Percentiles rank a stretch among this genome's conserved stretches.
Evolutionary conservation across 2,113 vertebrate genomes (phyloP).

Genomic region (Caracal caracal): DNA sequence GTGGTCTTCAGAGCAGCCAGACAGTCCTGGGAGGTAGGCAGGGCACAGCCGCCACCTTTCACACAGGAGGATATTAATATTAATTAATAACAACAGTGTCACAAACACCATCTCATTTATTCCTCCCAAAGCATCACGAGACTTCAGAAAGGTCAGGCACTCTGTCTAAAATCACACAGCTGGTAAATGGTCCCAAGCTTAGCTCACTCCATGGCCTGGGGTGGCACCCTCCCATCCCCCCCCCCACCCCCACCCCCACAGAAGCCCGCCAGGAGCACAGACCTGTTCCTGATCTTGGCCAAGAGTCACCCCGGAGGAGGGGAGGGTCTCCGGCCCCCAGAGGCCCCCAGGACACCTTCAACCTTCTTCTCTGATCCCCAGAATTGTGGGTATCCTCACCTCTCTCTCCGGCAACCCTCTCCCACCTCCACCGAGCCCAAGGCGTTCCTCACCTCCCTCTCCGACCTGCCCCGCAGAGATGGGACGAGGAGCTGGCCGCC

Average conservation of each 20-base stretch:
- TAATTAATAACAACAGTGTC: neutral
- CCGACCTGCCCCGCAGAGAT: conserved; percentile 75
- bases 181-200: neutral
- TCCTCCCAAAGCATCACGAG: neutral
- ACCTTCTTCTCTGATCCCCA: neutral
- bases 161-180: neutral
- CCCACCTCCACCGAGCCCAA: neutral
- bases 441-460: neutral
- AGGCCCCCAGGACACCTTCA: neutral
- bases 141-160: neutral
- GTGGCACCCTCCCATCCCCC: too few species aligned
- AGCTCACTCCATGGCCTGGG: neutral
- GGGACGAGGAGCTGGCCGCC: conserved; percentile 84
- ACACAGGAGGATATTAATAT: neutral
- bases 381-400: neutral
- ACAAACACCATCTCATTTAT: neutral
- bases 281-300: neutral
- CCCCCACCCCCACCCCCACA: too few species aligned
- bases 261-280: neutral
- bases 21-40: neutral
- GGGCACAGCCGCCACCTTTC: neutral
- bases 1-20: neutral
- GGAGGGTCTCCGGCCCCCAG: neutral
- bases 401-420: neutral
- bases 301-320: neutral